Evolutionary conservation across 2,888 invertebrate species (phyloP), one percentile per base, ranked within the genome.

Genomic region (Lampropteryx suffumata): DNA sequence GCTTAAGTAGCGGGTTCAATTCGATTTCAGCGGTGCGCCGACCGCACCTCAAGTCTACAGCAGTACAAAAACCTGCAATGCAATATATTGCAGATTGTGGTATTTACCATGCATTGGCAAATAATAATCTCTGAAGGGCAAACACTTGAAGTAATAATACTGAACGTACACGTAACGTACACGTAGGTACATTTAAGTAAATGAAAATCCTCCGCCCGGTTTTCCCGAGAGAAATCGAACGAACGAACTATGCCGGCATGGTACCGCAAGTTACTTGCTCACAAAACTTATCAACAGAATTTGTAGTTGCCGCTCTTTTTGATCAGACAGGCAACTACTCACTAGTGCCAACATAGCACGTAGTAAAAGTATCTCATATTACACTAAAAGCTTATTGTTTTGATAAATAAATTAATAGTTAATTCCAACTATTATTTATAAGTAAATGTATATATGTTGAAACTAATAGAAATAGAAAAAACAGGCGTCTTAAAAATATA

Each of bases 241-340:
- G 24, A 24, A 24, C 7, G 7, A 5, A 2, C 24, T 4, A 24
- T 4, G 9, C 10, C 34, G 35, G 35, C 34, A 24, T 11, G 12
- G 36, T 26, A 12, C 17, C 17, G n/a, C 17, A 61, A 56, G 53
- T 53, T 59, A 59, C 57, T 37, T 14, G 34, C 7, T 9, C 33
- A 48, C 40, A 50, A 62, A 35, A 64, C 65, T 63, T 65, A 64
- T 17, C 62, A 71, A 74, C 68, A 71, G 45, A 54, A 65, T 76
- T 77, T 57, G 64, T 69, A 81, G 64, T 57, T 72, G 70, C 73
- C 82, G 81, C 64, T 67, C 69, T 67, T 57, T 40, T 46, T 13
- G 40, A 43, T 51, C 70, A 68, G 58, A 50, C 60, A 64, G 64
- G 64, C 73, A 76, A 70, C 70, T 53, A 49, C 58, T 49, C 62